Conservation (phyloP, 1,140 invertebrate species). For the Papilio helenus region DNA sequence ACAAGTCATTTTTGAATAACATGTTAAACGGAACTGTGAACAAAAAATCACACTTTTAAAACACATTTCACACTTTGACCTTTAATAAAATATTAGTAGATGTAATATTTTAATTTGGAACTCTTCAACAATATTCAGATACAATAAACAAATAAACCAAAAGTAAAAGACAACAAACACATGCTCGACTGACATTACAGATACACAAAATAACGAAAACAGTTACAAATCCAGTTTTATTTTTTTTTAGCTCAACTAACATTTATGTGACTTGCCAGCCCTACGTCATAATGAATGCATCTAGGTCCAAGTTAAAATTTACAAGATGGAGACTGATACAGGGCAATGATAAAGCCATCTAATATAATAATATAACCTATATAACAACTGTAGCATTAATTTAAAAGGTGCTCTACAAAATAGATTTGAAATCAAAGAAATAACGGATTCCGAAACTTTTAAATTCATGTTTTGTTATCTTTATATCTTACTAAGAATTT, state of each 20-base stretch:
- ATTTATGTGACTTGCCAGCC: conserved; percentile 44
- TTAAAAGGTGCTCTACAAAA: conserved; percentile 17
- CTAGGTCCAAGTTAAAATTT: conserved; percentile 61
- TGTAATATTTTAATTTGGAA: too few relatives aligned
- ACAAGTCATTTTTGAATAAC: not conserved
- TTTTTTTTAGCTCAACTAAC: not conserved
- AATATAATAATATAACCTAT: conserved; percentile 48
- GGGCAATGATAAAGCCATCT: conserved; percentile 56
- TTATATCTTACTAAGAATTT: conserved; percentile 23
- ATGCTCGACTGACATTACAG: not conserved
- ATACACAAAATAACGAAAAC: not conserved
- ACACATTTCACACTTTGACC: not conserved
- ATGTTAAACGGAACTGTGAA: not conserved
- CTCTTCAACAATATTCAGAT: too few relatives aligned
- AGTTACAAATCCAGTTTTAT: not conserved
- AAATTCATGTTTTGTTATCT: conserved; percentile 17
- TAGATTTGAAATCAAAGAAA: conserved; percentile 10
- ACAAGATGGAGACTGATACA: conserved; percentile 59
- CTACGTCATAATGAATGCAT: conserved; percentile 69
- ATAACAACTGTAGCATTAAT: conserved; percentile 37
- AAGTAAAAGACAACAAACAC: not conserved
- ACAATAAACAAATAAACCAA: too few relatives aligned
- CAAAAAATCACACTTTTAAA: not conserved
- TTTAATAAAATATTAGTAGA: not conserved
- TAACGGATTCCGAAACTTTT: conserved; percentile 25